Percentiles rank a stretch among this genome's conserved stretches.
phyloP scores from a whole-genome alignment of 2,113 vertebrate species.

The Cyprinus carpio region DNA sequence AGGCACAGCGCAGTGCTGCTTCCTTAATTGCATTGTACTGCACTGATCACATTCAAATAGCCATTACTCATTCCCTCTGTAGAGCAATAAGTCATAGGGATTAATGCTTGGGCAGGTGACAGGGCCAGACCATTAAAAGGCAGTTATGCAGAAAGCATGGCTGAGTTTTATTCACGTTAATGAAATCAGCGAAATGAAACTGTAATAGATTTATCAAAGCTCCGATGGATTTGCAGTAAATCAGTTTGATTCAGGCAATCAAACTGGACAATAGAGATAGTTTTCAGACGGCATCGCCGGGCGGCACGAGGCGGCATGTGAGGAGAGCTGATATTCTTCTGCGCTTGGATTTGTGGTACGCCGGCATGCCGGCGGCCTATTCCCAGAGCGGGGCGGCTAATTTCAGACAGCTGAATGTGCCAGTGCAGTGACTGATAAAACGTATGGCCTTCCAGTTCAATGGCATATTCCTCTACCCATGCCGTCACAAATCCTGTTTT shows the following conservation, averaged over 20 bases:
- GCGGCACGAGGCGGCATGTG: conserved; percentile 92
- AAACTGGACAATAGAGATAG: conserved; percentile 99
- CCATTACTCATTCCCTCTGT: conserved; percentile 99
- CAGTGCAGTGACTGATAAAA: conserved; percentile 90
- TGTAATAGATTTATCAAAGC: conserved; percentile 99
- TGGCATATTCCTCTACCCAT: conserved; percentile 80
- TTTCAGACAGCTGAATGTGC: conserved; percentile 86
- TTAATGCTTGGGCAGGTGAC: conserved; percentile 99
- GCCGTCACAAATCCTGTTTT: conserved; percentile 59
- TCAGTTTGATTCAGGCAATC: conserved; percentile 99
- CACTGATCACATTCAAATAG: conserved; percentile 99
- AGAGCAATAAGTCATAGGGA: conserved; percentile 99
- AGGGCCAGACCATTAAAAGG: conserved; percentile 99
- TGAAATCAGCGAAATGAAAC: conserved; percentile 99
- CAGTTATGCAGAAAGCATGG: conserved; percentile 99
- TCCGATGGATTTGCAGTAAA: conserved; percentile 99
- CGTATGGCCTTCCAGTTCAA: conserved; percentile 84
- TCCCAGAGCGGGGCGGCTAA: conserved; percentile 82
- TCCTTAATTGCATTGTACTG: conserved; percentile 99
- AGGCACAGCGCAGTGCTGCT: conserved; percentile 99
- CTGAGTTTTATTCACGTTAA: conserved; percentile 99
- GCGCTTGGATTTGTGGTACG: conserved; percentile 79
- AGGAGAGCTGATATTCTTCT: conserved; percentile 94
- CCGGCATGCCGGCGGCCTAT: conserved; percentile 75
- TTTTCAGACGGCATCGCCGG: conserved; percentile 89